Evolutionary conservation across 2,888 invertebrate genomes (phyloP).

Genomic region (Ctenicera cuprea): DNA sequence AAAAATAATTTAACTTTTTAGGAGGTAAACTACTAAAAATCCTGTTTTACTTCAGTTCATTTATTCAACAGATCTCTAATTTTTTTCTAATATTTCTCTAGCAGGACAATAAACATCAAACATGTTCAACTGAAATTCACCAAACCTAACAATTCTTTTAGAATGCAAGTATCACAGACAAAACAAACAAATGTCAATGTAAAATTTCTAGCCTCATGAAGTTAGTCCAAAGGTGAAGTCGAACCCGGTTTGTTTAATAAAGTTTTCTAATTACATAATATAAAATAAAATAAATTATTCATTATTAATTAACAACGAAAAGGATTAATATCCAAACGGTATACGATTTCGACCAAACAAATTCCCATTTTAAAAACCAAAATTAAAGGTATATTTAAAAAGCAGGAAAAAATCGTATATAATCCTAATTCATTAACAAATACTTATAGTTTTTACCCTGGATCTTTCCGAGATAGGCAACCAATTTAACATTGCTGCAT

Average conservation of each 20-base stretch:
- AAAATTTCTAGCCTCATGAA: neutral
- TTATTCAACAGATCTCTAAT: slow-evolving; percentile 8
- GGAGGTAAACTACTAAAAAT: neutral
- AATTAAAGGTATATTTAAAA: no score
- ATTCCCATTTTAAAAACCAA: no score
- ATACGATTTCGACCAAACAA: no score
- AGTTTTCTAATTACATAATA: neutral
- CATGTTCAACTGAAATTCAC: slow-evolving; percentile 4
- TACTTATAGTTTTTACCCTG: no score
- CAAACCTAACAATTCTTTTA: slow-evolving; percentile 11
- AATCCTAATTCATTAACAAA: no score
- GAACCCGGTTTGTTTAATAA: neutral
- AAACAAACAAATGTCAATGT: neutral
- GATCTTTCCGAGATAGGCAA: no score
- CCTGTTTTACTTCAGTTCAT: slow-evolving; percentile 4
- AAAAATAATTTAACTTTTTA: no score
- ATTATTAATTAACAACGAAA: slow-evolving; percentile 5
- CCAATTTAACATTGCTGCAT: no score
- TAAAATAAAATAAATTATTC: slow-evolving; percentile 1
- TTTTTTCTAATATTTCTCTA: slow-evolving; percentile 8
- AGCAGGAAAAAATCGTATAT: no score
- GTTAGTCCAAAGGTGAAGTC: neutral
- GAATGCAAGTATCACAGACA: neutral
- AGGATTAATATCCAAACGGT: neutral
- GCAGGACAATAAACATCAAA: slow-evolving; percentile 16